These are phyloP conservation scores for Antedon mediterranea DNA, from an alignment of 53 echinoderm and acorn worm genomes.

Conservation along the genomic window DNA sequence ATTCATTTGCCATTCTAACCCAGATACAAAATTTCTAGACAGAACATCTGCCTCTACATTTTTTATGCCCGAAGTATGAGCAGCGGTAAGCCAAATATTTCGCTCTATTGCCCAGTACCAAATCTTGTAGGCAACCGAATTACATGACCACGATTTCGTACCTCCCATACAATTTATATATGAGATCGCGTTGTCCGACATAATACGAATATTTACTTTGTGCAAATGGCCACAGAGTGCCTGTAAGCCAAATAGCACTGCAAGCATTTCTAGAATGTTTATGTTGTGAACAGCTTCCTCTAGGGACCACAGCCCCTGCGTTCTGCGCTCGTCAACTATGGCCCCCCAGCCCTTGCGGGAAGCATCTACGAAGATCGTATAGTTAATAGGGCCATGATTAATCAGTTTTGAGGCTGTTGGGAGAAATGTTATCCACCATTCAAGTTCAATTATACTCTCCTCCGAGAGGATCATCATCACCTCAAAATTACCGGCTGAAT, in stretches of 20 bases:
- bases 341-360: not conserved
- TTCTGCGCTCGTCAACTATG: not conserved
- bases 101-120: not conserved
- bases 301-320: not conserved
- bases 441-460: too few species aligned
- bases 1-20: not conserved
- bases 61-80: not conserved
- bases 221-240: not conserved
- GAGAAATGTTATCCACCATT: not conserved
- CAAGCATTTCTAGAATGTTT: not conserved
- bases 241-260: not conserved
- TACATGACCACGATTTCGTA: not conserved
- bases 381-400: not conserved
- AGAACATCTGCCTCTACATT: not conserved
- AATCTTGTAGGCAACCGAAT: not conserved
- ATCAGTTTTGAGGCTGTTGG: not conserved
- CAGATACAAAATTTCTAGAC: not conserved
- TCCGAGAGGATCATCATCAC: too few species aligned
- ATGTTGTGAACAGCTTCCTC: not conserved
- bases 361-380: not conserved
- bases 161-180: not conserved
- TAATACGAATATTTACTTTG: not conserved
- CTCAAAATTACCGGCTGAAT: too few species aligned
- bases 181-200: not conserved
- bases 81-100: conserved; percentile 2